phyloP scores from a whole-genome alignment of 1,140 invertebrate species.

The Panagrolaimus sp. region DNA sequence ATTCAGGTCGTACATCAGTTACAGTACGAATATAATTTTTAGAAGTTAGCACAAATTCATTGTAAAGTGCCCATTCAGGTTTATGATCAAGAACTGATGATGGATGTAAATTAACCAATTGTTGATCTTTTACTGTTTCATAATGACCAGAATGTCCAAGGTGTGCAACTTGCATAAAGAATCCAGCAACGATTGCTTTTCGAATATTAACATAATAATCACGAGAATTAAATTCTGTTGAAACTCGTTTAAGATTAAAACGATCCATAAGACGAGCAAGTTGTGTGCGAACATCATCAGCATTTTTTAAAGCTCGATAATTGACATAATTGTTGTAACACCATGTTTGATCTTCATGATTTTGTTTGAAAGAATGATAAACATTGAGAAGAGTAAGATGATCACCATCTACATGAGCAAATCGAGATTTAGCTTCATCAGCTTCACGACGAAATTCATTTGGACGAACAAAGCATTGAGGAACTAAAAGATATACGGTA shows the following conservation, averaged over 20 bases:
- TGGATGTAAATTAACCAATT: slow-evolving; percentile 94
- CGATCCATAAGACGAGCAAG: slow-evolving; percentile 80
- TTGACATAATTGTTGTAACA: slow-evolving; percentile 99
- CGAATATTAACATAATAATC: slow-evolving; percentile 98
- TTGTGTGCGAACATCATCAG: slow-evolving; percentile 77
- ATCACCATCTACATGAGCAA: slow-evolving; percentile 98
- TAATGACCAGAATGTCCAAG: slow-evolving; percentile 91
- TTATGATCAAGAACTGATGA: slow-evolving; percentile 97
- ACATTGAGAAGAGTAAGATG: slow-evolving; percentile 89
- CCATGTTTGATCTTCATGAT: slow-evolving; percentile 85
- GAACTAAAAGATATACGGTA: slow-evolving; percentile 68
- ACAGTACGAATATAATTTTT: slow-evolving; percentile 99
- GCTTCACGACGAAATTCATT: slow-evolving; percentile 98
- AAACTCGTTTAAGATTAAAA: slow-evolving; percentile 78
- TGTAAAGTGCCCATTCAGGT: slow-evolving; percentile 99
- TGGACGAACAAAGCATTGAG: slow-evolving; percentile 97
- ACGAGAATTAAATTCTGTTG: slow-evolving; percentile 95
- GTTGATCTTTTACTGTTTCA: slow-evolving; percentile 97
- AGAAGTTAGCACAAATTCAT: slow-evolving; percentile 97
- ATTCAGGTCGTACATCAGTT: slow-evolving; percentile 87
- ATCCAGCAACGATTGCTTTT: slow-evolving; percentile 92
- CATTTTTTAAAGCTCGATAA: slow-evolving; percentile 90
- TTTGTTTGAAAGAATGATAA: slow-evolving; percentile 98
- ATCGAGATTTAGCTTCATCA: slow-evolving; percentile 97
- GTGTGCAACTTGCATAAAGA: slow-evolving; percentile 99